Evolutionary conservation across 2,888 invertebrate genomes (phyloP), one percentile per base, ranked within the genome.

Genomic region (Pollenia griseotomentosa): DNA sequence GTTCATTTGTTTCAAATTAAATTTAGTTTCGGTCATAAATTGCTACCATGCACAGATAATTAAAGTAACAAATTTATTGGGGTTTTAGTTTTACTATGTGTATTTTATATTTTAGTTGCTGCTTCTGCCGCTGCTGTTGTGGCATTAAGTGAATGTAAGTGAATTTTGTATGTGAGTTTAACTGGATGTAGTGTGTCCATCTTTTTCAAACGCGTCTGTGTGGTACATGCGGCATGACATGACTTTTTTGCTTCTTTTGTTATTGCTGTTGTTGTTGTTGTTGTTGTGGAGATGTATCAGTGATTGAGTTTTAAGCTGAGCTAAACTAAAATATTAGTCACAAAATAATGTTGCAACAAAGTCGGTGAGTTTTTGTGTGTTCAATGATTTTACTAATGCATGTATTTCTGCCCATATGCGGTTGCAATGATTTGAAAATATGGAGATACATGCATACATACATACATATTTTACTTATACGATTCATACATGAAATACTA

Each of bases 51-150:
- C 77, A 68, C 83, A 83, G 86, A 87, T 87, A 87, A 81, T 83
- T 87, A 83, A 87, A 87, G 86, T 87, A 81, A 87, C 86, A 83
- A 87, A 83, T 87, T 87, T 83, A 87, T 83, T 83, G 68, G 70
- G 40, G 42, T 71, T 79, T 79, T 48, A 42, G 51, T 78, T 78
- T 78, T 73, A 48, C 44, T 55, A 46, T 33, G 33, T 33, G 33
- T 33, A 33, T 73, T 70, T 65, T 53, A 19, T 46, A 63, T 14
- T 78, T 68, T 12, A 2, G 55, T 65, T 42, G 33, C 16, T 66
- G 40, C 2, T 48, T 16, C 14, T 70, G 48, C 16, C 23, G 5
- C n/a, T 55, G 55, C 12, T 65, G 63, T 40, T 80, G 66, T 23
- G 44, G 74, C 66, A 66, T 73, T 73, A 78, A 73, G 48, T 55